Evolutionary conservation across 2,888 invertebrate genomes (phyloP), one percentile per base, ranked within the genome.

Genomic region (Onthophagus sagittarius): DNA sequence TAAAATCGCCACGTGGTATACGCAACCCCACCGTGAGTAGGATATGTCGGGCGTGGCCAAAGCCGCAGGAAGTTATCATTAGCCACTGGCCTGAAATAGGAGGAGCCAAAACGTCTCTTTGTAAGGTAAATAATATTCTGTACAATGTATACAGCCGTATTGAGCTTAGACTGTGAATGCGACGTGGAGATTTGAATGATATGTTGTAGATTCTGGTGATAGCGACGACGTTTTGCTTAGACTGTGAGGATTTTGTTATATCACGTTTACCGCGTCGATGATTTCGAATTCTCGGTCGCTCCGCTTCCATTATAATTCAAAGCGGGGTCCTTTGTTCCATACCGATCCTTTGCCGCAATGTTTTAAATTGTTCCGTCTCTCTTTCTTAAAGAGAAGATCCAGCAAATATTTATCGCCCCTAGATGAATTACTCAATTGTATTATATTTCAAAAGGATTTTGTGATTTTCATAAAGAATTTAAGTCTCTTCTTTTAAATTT

Each of bases 61-160:
- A 74, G 77, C 78, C 77, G 77, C 79, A 80, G 79, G 78, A 78
- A 83, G 84, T 85, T 84, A 82, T 83, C 82, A 85, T 85, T 85
- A 85, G 84, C 81, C 84, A 83, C 80, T 85, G 85, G 85, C 84
- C 84, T 82, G 83, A 82, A 83, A 80, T 79, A 84, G 85, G 86
- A 79, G 85, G 85, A 83, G 84, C 81, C 83, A 80, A 76, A 76
- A 78, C 80, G 81, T 83, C 85, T 84, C 85, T 85, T 88, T 88
- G 89, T 88, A 89, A 90, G 88, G 90, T 90, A 90, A 90, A 90
- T 90, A 90, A 90, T 90, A 90, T 90, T 90, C 88, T 89, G 89
- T 88, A 89, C 90, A 90, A 89, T 89, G 89, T 90, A 90, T 88
- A 90, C 90, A 90, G 88, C 89, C 85, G 84, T 85, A 81, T 78